Conservation (phyloP, 2,888 invertebrate genomes). For the Tethea ocularis region DNA sequence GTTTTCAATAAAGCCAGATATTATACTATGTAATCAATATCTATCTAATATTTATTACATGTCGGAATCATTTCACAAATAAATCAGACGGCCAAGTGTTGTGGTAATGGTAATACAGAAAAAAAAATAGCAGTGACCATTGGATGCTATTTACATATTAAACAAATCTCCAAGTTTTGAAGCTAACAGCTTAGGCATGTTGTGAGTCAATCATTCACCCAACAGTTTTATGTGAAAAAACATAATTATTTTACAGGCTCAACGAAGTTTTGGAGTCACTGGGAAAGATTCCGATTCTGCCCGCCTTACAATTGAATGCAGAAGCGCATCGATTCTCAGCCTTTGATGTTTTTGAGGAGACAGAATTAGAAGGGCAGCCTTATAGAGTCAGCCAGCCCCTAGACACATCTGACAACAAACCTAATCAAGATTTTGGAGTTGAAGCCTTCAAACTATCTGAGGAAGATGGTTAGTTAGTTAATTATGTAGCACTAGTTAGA, state of each 20-base stretch:
- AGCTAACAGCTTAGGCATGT: too few species aligned
- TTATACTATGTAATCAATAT: too few species aligned
- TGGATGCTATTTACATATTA: too few species aligned
- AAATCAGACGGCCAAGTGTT: too few species aligned
- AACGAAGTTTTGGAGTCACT: constrained; percentile 89
- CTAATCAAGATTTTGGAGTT: constrained; percentile 70
- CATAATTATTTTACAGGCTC: constrained; percentile 83
- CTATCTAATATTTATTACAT: too few species aligned
- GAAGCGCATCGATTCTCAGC: constrained; percentile 85
- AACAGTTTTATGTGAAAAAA: not conserved
- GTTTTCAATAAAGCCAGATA: too few species aligned
- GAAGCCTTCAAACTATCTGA: constrained; percentile 76
- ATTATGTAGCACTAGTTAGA: constrained; percentile 9
- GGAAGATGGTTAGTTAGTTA: constrained; percentile 70
- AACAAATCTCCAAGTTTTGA: too few species aligned
- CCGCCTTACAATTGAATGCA: constrained; percentile 87
- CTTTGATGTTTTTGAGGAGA: constrained; percentile 84
- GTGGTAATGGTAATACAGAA: too few species aligned
- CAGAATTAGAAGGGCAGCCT: constrained; percentile 72
- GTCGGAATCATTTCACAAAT: too few species aligned
- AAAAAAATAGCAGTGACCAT: too few species aligned
- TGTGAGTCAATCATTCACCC: too few species aligned
- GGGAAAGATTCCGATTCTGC: constrained; percentile 92
- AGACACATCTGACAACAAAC: constrained; percentile 67
- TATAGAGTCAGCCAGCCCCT: constrained; percentile 64